Evolutionary conservation across 2,888 invertebrate genomes (phyloP).

Genomic region (Drosophila helvetica): DNA sequence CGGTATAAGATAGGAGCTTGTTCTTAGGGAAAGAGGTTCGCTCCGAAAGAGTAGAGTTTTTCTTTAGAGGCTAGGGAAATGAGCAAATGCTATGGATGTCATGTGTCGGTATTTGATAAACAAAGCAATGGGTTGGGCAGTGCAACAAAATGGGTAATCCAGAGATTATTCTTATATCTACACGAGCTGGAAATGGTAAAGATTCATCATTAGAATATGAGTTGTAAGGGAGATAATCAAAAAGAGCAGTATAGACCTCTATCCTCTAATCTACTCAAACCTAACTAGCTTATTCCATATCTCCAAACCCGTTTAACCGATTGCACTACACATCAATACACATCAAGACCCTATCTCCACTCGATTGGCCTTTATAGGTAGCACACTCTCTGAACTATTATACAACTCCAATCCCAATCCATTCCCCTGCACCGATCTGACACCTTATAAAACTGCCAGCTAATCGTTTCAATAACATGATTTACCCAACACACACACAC

Average conservation of each 20-base stretch:
- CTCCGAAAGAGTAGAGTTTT: neutral
- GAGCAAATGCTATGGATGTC: constrained; percentile 17
- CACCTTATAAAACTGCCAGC: constrained; percentile 71
- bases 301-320: too few relatives aligned
- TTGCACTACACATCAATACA: too few relatives aligned
- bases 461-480: constrained; percentile 76
- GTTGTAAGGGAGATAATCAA: neutral
- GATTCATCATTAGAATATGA: neutral
- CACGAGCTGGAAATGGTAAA: neutral
- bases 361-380: neutral
- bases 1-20: constrained; percentile 8
- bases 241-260: neutral
- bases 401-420: neutral
- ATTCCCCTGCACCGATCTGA: constrained; percentile 23
- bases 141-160: neutral
- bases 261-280: too few relatives aligned
- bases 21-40: neutral
- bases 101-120: constrained; percentile 14
- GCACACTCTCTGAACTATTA: constrained; percentile 8
- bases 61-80: constrained; percentile 14
- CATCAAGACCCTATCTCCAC: neutral
- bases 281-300: too few relatives aligned
- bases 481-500: constrained; percentile 64
- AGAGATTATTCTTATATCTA: neutral
- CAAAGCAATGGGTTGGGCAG: constrained; percentile 4